phyloP scores from a whole-genome alignment of 2,888 invertebrate genomes.

The Cataglyphis cursor region DNA sequence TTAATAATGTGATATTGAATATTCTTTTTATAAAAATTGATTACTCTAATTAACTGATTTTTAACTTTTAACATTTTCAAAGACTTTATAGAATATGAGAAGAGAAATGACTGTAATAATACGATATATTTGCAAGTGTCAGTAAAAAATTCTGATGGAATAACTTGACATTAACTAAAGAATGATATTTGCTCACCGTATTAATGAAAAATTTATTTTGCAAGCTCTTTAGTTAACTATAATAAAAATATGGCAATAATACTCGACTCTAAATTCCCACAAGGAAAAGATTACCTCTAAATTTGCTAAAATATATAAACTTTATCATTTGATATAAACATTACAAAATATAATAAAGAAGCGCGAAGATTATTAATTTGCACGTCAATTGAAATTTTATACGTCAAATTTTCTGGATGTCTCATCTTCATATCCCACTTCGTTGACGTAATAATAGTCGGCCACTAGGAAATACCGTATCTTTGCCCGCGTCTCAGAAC shows the following conservation, averaged over 20 bases:
- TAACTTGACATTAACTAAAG: neutral
- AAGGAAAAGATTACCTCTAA: neutral
- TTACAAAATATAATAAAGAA: neutral
- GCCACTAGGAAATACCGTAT: conserved; percentile 25
- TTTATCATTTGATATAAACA: neutral
- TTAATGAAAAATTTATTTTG: neutral
- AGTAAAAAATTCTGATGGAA: neutral
- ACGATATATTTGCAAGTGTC: neutral
- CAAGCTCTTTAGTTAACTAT: neutral
- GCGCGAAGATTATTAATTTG: neutral
- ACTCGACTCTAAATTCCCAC: neutral
- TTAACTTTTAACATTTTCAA: neutral
- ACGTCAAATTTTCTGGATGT: neutral
- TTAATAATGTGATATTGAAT: conserved; percentile 2
- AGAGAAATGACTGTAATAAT: neutral
- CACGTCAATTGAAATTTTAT: neutral
- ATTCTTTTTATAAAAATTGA: neutral
- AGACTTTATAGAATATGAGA: neutral
- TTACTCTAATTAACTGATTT: neutral
- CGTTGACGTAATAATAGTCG: neutral
- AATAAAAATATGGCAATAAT: neutral
- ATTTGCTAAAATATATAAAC: neutral
- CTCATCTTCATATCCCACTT: neutral
- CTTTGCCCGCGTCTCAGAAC: neutral
- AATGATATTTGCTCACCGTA: neutral